Evolutionary conservation across 2,113 vertebrate species (phyloP).

Genomic region (Coreoperca whiteheadi): DNA sequence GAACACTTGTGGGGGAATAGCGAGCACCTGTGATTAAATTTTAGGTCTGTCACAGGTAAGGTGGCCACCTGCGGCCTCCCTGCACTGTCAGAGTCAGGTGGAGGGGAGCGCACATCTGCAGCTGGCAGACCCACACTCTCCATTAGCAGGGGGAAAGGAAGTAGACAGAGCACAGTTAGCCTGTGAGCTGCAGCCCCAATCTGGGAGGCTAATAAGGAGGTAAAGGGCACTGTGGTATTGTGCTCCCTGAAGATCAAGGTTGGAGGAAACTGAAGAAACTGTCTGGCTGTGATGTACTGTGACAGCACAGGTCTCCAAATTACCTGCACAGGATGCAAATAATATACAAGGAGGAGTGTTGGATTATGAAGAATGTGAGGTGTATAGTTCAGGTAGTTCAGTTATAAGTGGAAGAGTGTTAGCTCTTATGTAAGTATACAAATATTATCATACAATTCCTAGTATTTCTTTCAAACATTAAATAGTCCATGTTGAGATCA

Average conservation of each 20-base stretch:
- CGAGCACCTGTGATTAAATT: conserved; percentile 33
- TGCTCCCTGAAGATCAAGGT: neutral
- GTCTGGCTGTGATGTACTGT: conserved; percentile 22
- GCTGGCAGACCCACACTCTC: conserved; percentile 20
- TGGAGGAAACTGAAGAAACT: conserved; percentile 4
- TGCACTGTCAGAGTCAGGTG: conserved; percentile 23
- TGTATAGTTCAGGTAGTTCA: neutral
- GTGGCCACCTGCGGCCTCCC: conserved; percentile 29
- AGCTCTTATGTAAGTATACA: neutral
- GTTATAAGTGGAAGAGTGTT: neutral
- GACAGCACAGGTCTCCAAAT: conserved; percentile 11
- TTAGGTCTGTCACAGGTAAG: conserved; percentile 12
- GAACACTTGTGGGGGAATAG: neutral
- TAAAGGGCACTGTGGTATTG: conserved; percentile 29
- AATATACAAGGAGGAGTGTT: neutral
- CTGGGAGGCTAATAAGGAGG: conserved; percentile 50
- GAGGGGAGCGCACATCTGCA: neutral
- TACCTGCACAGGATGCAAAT: neutral
- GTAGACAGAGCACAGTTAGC: conserved; percentile 16
- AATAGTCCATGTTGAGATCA: no score
- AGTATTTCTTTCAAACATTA: no score
- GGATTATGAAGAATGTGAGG: neutral
- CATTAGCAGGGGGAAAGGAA: conserved; percentile 8
- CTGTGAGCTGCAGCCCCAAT: conserved; percentile 15
- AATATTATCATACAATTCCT: neutral